phyloP scores from a whole-genome alignment of 35 echinoderm and acorn worm species.

The Diadema setosum region DNA sequence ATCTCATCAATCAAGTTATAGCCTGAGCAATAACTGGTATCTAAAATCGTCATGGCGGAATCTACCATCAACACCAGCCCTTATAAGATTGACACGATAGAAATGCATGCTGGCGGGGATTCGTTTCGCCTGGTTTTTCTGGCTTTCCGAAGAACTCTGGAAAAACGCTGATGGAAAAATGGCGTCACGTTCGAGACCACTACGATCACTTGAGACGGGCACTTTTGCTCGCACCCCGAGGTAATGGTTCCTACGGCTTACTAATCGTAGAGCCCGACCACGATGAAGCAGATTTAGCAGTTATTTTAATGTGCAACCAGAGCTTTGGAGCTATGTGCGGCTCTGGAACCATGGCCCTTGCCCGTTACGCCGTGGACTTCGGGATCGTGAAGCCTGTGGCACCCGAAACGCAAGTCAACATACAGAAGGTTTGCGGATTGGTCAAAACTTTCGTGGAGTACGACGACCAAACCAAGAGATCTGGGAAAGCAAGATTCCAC shows the following conservation, averaged over 20 bases:
- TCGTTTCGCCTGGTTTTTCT: slow-evolving; percentile 74
- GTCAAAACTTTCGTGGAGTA: slow-evolving; percentile 76
- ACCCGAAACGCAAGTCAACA: slow-evolving; percentile 74
- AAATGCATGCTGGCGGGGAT: slow-evolving; percentile 98
- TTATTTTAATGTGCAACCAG: slow-evolving; percentile 88
- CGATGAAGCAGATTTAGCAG: slow-evolving; percentile 46
- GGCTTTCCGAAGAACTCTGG: slow-evolving; percentile 67
- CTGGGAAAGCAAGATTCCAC: slow-evolving; percentile 66
- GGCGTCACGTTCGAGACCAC: slow-evolving; percentile 51
- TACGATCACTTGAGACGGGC: slow-evolving; percentile 73
- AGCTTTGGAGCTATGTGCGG: slow-evolving; percentile 97
- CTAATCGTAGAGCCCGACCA: slow-evolving; percentile 66
- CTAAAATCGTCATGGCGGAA: too few relatives aligned
- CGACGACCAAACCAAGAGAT: slow-evolving; percentile 57
- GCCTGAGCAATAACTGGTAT: too few relatives aligned
- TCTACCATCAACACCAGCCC: background rate
- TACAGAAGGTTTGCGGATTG: slow-evolving; percentile 92
- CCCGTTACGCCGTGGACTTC: slow-evolving; percentile 76
- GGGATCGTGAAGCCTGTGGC: slow-evolving; percentile 29
- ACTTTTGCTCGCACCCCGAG: slow-evolving; percentile 84
- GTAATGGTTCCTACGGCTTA: slow-evolving; percentile 73
- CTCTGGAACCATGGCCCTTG: background rate
- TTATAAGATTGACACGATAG: slow-evolving; percentile 63
- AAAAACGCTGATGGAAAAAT: slow-evolving; percentile 68
- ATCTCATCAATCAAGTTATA: too few relatives aligned